A percentile compares a stretch with the other conserved stretches of the same genome.
phyloP scores from a whole-genome alignment of 2,888 invertebrate genomes.

The Falcaria lacertinaria region DNA sequence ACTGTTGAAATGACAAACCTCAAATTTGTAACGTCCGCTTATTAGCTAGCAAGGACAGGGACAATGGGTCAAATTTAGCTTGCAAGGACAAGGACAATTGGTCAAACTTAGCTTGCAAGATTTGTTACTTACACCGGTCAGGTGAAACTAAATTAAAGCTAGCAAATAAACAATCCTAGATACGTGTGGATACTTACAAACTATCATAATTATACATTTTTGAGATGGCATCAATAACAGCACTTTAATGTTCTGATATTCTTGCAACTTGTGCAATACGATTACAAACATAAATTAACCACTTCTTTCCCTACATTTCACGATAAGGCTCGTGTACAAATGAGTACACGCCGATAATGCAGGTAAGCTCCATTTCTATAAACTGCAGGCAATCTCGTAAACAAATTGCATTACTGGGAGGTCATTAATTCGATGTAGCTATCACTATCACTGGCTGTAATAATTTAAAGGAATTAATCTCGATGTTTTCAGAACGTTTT shows the following conservation, averaged over 20 bases:
- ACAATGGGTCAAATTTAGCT: too few relatives aligned
- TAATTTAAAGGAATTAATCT: slow-evolving; percentile 26
- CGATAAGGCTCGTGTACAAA: slow-evolving; percentile 39
- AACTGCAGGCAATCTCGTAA: slow-evolving; percentile 33
- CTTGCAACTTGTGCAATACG: neutral
- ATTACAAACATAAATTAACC: neutral
- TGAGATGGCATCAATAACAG: neutral
- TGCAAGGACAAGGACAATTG: too few relatives aligned
- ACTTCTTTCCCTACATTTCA: neutral
- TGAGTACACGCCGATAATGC: slow-evolving; percentile 23
- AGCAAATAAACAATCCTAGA: too few relatives aligned
- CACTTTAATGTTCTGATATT: neutral
- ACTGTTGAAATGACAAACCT: too few relatives aligned
- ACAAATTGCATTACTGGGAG: slow-evolving; percentile 43
- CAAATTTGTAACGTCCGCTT: too few relatives aligned
- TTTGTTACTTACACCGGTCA: too few relatives aligned
- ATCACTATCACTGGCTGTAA: slow-evolving; percentile 31
- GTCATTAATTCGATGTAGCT: slow-evolving; percentile 38
- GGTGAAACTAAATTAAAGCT: too few relatives aligned
- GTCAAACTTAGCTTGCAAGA: too few relatives aligned
- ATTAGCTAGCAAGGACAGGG: too few relatives aligned
- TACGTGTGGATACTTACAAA: too few relatives aligned
- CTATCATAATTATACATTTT: neutral
- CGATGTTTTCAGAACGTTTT: too few relatives aligned
- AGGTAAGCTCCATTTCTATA: slow-evolving; percentile 31